A percentile compares a stretch with the other conserved stretches of the same genome.
phyloP scores from a whole-genome alignment of 1,140 invertebrate genomes.

The Formica selysi region DNA sequence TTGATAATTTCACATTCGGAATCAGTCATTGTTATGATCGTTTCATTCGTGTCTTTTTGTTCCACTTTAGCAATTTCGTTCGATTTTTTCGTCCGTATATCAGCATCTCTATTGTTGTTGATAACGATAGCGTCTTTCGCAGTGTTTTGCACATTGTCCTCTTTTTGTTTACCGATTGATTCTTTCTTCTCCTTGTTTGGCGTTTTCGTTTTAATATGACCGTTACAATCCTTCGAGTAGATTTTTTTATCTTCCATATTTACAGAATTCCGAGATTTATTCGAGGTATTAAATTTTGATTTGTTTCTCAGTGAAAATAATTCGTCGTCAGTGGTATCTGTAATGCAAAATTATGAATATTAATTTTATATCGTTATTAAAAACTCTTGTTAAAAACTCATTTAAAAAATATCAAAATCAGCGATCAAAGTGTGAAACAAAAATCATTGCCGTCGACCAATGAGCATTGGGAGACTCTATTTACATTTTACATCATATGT shows the following conservation, averaged over 20 bases:
- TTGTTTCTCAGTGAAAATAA: constrained; percentile 66
- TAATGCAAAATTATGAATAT: constrained; percentile 51
- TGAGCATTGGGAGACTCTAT: constrained; percentile 80
- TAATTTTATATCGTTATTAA: constrained; percentile 23
- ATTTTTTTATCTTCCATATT: constrained; percentile 9
- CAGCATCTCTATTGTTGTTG: not conserved
- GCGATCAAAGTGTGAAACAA: constrained; percentile 84
- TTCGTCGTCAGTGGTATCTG: constrained; percentile 68
- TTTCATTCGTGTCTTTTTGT: not conserved
- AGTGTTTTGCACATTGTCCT: not conserved
- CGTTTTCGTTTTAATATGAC: not conserved
- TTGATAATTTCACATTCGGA: constrained; percentile 47
- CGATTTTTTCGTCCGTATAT: not conserved
- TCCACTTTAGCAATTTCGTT: not conserved
- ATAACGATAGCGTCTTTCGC: not conserved
- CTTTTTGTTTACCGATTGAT: constrained; percentile 27
- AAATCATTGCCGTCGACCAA: constrained; percentile 84
- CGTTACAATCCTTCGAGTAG: constrained; percentile 1
- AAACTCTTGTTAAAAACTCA: not conserved
- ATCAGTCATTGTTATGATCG: not conserved
- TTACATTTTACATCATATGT: constrained; percentile 75
- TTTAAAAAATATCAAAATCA: constrained; percentile 73
- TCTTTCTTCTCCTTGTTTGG: constrained; percentile 13
- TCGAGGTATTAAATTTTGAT: constrained; percentile 44
- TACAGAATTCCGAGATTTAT: constrained; percentile 38